Evolutionary conservation across 2,797 vertebrate genomes (phyloP).

Genomic region (Thalassophryne amazonica): DNA sequence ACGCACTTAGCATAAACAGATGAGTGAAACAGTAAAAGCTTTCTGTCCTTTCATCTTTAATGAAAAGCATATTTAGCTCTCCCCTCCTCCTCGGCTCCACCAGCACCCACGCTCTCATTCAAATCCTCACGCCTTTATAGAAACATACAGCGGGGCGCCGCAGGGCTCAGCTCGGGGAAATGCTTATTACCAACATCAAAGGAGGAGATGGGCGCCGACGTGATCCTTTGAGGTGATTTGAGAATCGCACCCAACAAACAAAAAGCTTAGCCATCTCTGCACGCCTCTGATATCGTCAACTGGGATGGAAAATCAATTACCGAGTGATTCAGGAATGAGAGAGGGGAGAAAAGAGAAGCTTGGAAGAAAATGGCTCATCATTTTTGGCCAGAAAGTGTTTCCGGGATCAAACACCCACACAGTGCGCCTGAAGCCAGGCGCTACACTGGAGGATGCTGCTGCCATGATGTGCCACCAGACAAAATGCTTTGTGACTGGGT

Average conservation of each 20-base stretch:
- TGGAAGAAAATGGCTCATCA: constrained; percentile 53
- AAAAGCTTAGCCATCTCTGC: constrained; percentile 25
- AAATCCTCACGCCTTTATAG: constrained; percentile 43
- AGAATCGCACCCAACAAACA: constrained; percentile 32
- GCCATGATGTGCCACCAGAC: constrained; percentile 23
- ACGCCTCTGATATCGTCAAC: constrained; percentile 4
- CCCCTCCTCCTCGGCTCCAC: constrained; percentile 10
- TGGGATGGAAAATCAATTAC: constrained; percentile 34
- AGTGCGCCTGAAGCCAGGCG: constrained; percentile 35
- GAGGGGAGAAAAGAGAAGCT: constrained; percentile 26
- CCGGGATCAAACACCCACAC: constrained; percentile 46
- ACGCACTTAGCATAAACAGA: constrained; percentile 43
- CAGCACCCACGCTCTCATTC: constrained; percentile 47
- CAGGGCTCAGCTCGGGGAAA: constrained; percentile 50
- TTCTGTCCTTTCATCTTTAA: constrained; percentile 67
- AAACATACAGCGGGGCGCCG: constrained; percentile 41
- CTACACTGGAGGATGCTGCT: constrained; percentile 18
- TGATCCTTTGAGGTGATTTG: constrained; percentile 53
- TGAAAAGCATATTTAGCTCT: constrained; percentile 61
- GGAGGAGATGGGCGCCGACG: constrained; percentile 40
- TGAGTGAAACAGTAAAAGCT: constrained; percentile 60
- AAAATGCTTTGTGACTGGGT: not conserved
- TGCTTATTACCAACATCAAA: constrained; percentile 67
- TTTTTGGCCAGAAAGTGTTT: constrained; percentile 41
- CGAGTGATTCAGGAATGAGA: constrained; percentile 10